A percentile compares a stretch with the other conserved stretches of the same genome.
phyloP scores from a whole-genome alignment of 2,113 vertebrate species.

The Heteronetta atricapilla region DNA sequence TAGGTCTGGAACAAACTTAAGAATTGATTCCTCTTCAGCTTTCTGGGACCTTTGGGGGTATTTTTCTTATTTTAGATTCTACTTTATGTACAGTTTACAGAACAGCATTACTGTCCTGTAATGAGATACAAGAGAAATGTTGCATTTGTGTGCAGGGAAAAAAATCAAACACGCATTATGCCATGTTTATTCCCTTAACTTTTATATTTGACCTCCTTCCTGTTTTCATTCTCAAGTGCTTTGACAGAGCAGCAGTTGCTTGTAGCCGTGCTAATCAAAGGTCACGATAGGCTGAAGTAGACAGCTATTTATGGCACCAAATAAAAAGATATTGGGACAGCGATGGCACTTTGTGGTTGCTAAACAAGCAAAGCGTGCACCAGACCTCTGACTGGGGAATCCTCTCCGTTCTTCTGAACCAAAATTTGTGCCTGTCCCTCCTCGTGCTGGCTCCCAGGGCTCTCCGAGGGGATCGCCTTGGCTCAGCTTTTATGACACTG shows the following conservation, averaged over 20 bases:
- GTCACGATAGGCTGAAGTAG: not conserved
- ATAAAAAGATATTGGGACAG: not conserved
- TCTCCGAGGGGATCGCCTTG: not conserved
- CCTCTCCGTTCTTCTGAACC: not conserved
- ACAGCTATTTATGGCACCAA: conserved; percentile 54
- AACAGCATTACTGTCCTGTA: not conserved
- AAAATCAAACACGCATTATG: not conserved
- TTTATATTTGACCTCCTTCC: not conserved
- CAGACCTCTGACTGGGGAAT: not conserved
- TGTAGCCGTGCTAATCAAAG: not conserved
- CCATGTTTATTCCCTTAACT: not conserved
- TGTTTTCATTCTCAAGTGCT: not conserved
- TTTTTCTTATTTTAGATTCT: not conserved
- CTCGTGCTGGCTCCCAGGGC: not conserved
- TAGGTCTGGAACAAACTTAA: not conserved
- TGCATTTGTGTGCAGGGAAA: not conserved
- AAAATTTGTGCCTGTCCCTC: not conserved
- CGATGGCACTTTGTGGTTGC: not conserved
- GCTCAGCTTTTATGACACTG: not conserved
- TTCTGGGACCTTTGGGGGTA: not conserved
- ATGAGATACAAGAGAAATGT: not conserved
- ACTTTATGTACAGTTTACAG: not conserved
- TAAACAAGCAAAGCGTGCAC: not conserved
- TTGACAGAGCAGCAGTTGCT: not conserved
- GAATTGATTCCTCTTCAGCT: accelerated